These are phyloP conservation scores for Ptilorrhoa leucosticta DNA, from an alignment of 2,113 vertebrate species.

Conservation along the genomic window DNA sequence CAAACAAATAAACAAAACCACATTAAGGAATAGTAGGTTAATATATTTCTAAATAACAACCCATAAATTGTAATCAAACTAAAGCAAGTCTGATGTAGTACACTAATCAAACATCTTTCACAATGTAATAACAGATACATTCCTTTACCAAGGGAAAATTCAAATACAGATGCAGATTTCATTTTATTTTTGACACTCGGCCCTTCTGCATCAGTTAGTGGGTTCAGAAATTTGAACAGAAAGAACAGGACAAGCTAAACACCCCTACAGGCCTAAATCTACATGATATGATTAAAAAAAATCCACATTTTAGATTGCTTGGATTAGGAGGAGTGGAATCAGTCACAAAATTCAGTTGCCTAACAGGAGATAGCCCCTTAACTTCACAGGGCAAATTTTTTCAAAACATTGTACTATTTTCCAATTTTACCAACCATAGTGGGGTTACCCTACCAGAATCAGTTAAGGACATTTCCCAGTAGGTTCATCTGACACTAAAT, in stretches of 20 bases:
- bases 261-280: background rate
- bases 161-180: accelerated
- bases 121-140: accelerated
- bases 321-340: background rate
- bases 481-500: background rate
- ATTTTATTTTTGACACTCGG: background rate
- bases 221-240: background rate
- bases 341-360: background rate
- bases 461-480: background rate
- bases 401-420: accelerated
- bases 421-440: accelerated
- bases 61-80: background rate
- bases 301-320: background rate
- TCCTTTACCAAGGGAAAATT: background rate
- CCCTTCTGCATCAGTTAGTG: background rate
- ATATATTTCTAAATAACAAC: background rate
- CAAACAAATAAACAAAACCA: background rate
- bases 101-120: background rate
- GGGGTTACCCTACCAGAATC: background rate
- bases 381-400: background rate
- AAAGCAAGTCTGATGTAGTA: background rate
- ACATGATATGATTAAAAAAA: background rate
- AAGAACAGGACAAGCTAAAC: background rate
- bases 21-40: background rate
- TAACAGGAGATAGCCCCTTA: background rate